phyloP scores from a whole-genome alignment of 2,113 vertebrate species.

The Tinamus guttatus region DNA sequence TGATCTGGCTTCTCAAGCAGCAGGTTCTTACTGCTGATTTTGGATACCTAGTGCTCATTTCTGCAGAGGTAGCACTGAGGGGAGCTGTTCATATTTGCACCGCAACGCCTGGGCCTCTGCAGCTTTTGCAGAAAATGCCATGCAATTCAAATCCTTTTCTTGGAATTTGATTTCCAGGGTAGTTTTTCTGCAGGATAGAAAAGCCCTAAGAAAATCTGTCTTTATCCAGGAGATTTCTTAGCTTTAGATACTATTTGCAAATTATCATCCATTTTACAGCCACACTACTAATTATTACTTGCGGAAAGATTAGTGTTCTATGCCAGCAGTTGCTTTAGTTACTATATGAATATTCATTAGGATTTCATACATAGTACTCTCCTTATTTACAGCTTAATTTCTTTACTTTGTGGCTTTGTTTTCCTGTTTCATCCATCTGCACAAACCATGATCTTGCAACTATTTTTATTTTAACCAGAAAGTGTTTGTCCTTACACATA shows the following conservation, averaged over 20 bases:
- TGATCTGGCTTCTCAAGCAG: neutral
- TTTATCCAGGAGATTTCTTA: slow-evolving; percentile 15
- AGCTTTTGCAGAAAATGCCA: neutral
- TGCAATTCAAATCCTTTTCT: neutral
- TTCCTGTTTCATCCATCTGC: neutral
- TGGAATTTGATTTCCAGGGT: neutral
- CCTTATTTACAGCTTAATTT: slow-evolving; percentile 41
- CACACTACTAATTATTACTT: slow-evolving; percentile 50
- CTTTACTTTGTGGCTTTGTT: slow-evolving; percentile 18
- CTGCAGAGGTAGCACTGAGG: neutral
- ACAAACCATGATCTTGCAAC: neutral
- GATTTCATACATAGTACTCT: neutral
- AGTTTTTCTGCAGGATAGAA: neutral
- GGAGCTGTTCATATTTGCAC: neutral
- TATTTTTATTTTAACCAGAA: neutral
- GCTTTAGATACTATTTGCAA: slow-evolving; percentile 13
- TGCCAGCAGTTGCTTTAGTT: slow-evolving; percentile 19
- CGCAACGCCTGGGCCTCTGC: neutral
- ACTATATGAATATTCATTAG: slow-evolving; percentile 59
- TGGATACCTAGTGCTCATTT: neutral
- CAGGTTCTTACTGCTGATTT: neutral
- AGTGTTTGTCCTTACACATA: neutral
- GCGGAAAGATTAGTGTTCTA: neutral
- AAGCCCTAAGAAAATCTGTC: neutral
- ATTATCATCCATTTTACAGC: slow-evolving; percentile 48